A percentile compares a stretch with the other conserved stretches of the same genome.
Evolutionary conservation across 64 coral and sea anemone genomes (phyloP).

Genomic region (Pocillopora verrucosa): DNA sequence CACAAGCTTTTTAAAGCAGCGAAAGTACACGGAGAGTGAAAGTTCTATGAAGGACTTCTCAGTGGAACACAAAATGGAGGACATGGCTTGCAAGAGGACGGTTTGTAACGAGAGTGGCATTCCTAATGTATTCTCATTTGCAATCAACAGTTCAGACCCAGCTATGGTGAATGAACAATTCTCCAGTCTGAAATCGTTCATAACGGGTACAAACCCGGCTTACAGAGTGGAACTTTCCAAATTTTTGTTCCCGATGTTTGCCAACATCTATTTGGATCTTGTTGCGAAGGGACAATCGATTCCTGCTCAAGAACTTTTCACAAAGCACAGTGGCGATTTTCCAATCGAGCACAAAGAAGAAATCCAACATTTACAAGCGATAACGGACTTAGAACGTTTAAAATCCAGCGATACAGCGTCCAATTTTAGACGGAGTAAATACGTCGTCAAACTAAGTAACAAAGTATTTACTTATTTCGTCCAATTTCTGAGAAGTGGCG

Average conservation of each 20-base stretch:
- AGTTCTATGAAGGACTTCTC: constrained; percentile 51
- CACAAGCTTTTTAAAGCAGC: constrained; percentile 85
- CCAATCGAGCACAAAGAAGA: constrained; percentile 84
- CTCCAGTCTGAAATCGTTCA: constrained; percentile 84
- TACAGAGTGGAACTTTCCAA: constrained; percentile 85
- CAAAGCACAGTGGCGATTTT: constrained; percentile 88
- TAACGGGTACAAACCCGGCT: constrained; percentile 83
- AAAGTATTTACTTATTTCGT: constrained; percentile 97
- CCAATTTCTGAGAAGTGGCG: constrained; percentile 87
- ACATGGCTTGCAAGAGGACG: constrained; percentile 74
- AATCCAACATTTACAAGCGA: constrained; percentile 89
- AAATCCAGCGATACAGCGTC: constrained; percentile 94
- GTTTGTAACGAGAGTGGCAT: constrained; percentile 84
- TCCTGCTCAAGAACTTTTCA: constrained; percentile 69
- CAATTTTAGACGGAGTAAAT: constrained; percentile 94
- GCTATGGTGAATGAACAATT: constrained; percentile 82
- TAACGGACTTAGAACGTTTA: constrained; percentile 84
- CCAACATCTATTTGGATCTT: constrained; percentile 89
- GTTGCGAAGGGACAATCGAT: constrained; percentile 75
- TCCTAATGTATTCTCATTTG: constrained; percentile 83
- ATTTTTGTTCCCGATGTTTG: constrained; percentile 89
- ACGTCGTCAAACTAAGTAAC: constrained; percentile 61
- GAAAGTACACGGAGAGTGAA: constrained; percentile 80
- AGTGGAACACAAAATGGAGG: constrained; percentile 74
- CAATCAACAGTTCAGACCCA: constrained; percentile 64